Evolutionary conservation across 2,113 vertebrate species (phyloP), one percentile per base, ranked within the genome.

Genomic region (Aphyosemion australe): DNA sequence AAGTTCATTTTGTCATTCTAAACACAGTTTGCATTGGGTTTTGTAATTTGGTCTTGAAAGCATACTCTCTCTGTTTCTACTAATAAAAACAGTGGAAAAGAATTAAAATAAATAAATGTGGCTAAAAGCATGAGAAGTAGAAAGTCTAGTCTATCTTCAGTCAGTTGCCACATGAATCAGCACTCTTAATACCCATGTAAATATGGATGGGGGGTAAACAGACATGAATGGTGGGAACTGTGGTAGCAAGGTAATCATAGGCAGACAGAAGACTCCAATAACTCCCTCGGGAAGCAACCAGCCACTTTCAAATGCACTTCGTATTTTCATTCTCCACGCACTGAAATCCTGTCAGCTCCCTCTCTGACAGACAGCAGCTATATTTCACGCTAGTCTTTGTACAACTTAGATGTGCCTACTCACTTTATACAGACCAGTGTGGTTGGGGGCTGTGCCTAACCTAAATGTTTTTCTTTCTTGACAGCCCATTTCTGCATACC

Each of bases 291-390:
- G 78, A 81, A 66, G 65, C 73, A 83, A 68, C 61, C 70, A 68
- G 75, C 59, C 81, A 86, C 79, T 82, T 88, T 79, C 81, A 81
- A 71, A 72, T 69, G 66, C 55, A 79, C 78, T 75, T 89, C 84
- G 77, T 84, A 86, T 84, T 87, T 87, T 78, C 69, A 82, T 91
- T 88, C 60, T 84, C 77, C 87, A 85, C 65, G 61, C 84, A 87
- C 74, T 74, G 79, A 90, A 91, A 92, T 89, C 90, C 71, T 90
- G 86, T 90, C 87, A 90, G 69, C 69, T 84, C 53, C 7, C 85
- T 84, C 80, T 81, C 48, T 87, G 69, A 80, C 58, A 76, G 84
- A 90, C 88, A 89, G 79, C 75, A 69, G 71, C 86, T 72, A 65
- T 78, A 87, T 90, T 90, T 90, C 88, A 91, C 77, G 83, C 79